Base-by-base conservation (phyloP, 1,140 invertebrate species). In the Littorina saxatilis region DNA sequence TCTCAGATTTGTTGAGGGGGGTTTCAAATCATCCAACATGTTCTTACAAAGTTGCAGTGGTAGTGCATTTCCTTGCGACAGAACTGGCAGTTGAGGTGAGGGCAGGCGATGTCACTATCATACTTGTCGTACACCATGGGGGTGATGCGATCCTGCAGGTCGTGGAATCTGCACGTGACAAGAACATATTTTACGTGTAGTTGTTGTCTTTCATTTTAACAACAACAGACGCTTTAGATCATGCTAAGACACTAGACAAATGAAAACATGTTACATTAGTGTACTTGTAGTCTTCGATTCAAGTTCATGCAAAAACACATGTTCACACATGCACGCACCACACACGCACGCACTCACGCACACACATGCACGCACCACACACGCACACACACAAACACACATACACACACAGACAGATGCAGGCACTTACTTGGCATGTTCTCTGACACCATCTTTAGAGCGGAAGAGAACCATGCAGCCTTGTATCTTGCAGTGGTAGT, bases 51-150 rank as follows among this genome's bases (percentile, higher is more conserved):
- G 81, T 92, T 92, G 88, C 94, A 98, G 91, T 98, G 97, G 89
- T 96, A 98, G 88, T 98, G 97, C 76, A 95, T 96, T 84, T 96
- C 95, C 82, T 96, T 96, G 78, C 94, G 93, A 58, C 95, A 95
- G 89, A 96, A 96, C 37, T 95, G 95, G 92, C 97, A 98, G 61
- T 94, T 94, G n/a, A 91, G 83, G 15, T 90, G 87, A 23, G 91
- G 88, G 87, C 93, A 94, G 13, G 94, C 94, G 79, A 95, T 95
- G 82, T 95, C 91, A 0, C 92, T 89, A 0, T 93, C 88, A 83
- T 92, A 94, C 1, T 94, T 94, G 66, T 93, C 94, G 91, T 96
- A 97, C 88, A 95, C 96, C 1, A 95, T 95, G 39, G 97, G 96
- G 0, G 95, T 96, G 43, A 97, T 95, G 83, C 96, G 94, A 84